These are phyloP conservation scores for Thymelicus acteon DNA, from an alignment of 2,888 invertebrate species.

Conservation along the genomic window DNA sequence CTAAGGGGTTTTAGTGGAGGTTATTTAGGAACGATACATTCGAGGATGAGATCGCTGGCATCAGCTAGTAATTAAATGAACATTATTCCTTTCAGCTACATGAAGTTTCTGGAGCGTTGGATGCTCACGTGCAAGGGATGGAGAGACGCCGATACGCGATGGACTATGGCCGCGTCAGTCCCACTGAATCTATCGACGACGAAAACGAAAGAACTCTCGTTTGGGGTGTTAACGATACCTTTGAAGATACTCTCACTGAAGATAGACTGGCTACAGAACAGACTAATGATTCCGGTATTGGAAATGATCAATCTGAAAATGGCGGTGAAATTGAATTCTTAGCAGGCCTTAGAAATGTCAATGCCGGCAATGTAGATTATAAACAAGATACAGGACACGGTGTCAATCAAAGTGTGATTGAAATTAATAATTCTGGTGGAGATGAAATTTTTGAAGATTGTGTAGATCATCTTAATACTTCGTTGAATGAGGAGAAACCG, in stretches of 20 bases:
- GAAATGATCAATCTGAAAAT: conserved; percentile 42
- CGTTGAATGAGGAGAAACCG: conserved; percentile 13
- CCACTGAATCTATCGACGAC: conserved; percentile 53
- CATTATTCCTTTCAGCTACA: conserved; percentile 58
- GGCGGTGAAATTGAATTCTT: not conserved
- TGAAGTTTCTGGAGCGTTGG: conserved; percentile 71
- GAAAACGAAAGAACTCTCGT: conserved; percentile 65
- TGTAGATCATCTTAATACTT: conserved; percentile 51
- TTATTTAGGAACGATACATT: too few species aligned
- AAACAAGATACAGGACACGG: conserved; percentile 33
- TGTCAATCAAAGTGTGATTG: conserved; percentile 27
- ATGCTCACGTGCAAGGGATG: conserved; percentile 68
- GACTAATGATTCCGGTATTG: conserved; percentile 50
- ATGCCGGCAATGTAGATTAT: conserved; percentile 1
- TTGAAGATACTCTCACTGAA: conserved; percentile 71
- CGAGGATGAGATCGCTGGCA: too few species aligned
- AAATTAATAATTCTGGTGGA: conserved; percentile 43
- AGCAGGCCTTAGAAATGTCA: not conserved
- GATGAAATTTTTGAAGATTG: conserved; percentile 73
- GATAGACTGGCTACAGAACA: conserved; percentile 42
- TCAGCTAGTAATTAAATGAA: not conserved
- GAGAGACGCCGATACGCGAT: conserved; percentile 64
- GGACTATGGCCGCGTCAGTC: conserved; percentile 51
- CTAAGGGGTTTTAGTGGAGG: too few species aligned
- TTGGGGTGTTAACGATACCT: conserved; percentile 58